Evolutionary conservation across 2,888 invertebrate genomes (phyloP).

Genomic region (Xylota segnis): DNA sequence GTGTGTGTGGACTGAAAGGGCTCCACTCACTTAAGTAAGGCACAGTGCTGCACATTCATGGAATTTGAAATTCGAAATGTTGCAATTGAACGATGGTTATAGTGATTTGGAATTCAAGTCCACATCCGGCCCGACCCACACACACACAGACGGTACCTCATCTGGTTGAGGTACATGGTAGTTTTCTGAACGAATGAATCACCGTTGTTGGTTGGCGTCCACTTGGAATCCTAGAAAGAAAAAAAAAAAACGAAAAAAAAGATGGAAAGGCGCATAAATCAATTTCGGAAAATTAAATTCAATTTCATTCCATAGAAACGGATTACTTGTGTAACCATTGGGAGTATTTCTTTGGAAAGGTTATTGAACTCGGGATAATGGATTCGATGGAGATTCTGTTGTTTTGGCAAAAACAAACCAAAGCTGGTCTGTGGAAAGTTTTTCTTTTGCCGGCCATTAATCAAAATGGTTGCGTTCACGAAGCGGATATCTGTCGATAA

Average conservation of each 20-base stretch:
- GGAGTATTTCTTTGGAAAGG: neutral
- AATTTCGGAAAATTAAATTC: constrained; percentile 25
- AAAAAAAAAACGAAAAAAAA: neutral
- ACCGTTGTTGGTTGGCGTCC: neutral
- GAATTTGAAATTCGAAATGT: constrained; percentile 12
- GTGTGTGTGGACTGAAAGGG: too few species aligned
- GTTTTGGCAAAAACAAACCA: neutral
- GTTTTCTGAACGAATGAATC: constrained; percentile 2
- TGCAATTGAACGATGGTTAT: constrained; percentile 4
- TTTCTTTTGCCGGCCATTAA: constrained; percentile 6
- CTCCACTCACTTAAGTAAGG: neutral
- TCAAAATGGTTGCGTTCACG: constrained; percentile 20
- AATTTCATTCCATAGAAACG: constrained; percentile 15
- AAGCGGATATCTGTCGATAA: constrained; percentile 22
- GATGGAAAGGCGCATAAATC: neutral
- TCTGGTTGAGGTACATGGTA: neutral
- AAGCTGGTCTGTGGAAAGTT: constrained; percentile 2
- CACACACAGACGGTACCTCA: neutral
- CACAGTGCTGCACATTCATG: neutral
- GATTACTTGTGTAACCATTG: constrained; percentile 23
- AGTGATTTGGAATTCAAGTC: constrained; percentile 23
- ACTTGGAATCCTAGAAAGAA: neutral
- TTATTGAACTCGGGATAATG: constrained; percentile 1
- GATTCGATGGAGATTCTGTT: constrained; percentile 14
- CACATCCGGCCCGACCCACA: neutral